Base-by-base conservation (phyloP, 2,888 invertebrate genomes). In the Amblyjoppa proteus region DNA sequence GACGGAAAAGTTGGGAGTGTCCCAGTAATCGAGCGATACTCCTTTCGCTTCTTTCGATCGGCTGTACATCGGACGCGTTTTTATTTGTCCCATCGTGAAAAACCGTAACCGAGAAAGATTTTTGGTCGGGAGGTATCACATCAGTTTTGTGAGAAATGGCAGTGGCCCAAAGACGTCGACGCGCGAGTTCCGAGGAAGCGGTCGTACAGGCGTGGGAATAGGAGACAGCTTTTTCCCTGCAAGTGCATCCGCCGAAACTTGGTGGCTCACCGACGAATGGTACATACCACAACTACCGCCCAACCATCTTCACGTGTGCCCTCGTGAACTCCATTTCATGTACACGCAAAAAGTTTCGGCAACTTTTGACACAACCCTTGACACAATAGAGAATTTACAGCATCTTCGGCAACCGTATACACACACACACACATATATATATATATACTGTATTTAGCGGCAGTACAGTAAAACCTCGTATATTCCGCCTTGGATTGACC, bases 311-410 rank as follows among this genome's bases (percentile, higher is more conserved):
- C 9, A 31, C 64, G 34, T 64, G 64, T 64, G 3, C 34, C 64
- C 34, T n/a, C 34, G 34, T 34, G 16, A 16, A 31, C 7, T 34
- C 34, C 16, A 5, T 31, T 34, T 64, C 64, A 0, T 25, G n/a
- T 34, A 16, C 16, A n/a, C 34, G 16, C 34, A 34, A 64, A 64
- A 64, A 64, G 31, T 64, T 64, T n/a, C n/a, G n/a, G 34, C 31
- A 64, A 64, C 31, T 64, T 64, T 64, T 16, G 64, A 64, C 34
- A 38, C 64, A n/a, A 64, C n/a, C 64, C 31, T 38, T 64, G 34
- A 64, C 16, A 64, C 64, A n/a, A 64, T 64, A 16, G 31, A 64
- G 16, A 64, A 38, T 64, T 28, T 16, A 34, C 31, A 11, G 20
- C 31, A 61, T 31, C 11, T 11, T 4, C 31, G 31, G 9, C 61